Conservation (phyloP, 2,113 vertebrate genomes). For the Craseonycteris thonglongyai region DNA sequence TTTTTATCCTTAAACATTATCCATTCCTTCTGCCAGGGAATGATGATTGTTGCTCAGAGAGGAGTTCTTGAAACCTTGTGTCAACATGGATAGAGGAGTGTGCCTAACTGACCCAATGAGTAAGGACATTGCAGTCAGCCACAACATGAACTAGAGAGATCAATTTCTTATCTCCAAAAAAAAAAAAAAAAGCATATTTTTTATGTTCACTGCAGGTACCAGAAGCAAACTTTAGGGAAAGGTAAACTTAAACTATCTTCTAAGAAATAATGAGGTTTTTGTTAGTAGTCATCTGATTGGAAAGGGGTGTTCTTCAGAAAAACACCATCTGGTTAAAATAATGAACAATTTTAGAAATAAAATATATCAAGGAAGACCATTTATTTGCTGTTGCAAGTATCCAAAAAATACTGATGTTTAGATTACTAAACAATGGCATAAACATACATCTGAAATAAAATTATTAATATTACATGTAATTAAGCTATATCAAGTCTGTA, state of each 20-base stretch:
- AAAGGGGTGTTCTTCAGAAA: neutral
- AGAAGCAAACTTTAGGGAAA: conserved; percentile 6
- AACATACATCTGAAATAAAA: neutral
- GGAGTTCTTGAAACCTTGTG: neutral
- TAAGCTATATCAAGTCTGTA: neutral
- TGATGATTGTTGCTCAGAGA: neutral
- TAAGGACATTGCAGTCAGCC: neutral
- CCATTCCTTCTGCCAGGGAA: neutral
- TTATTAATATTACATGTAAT: neutral
- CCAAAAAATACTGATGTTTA: neutral
- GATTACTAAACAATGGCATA: neutral
- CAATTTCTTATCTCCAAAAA: neutral
- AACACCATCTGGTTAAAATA: conserved; percentile 31
- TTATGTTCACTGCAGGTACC: neutral
- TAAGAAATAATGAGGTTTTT: neutral
- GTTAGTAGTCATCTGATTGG: neutral
- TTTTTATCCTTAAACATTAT: neutral
- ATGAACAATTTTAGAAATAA: neutral
- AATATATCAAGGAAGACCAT: neutral
- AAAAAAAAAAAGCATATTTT: neutral
- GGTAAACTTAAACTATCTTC: neutral
- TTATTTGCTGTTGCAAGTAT: neutral
- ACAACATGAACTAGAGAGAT: neutral
- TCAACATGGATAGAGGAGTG: neutral
- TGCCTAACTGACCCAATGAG: neutral